Evolutionary conservation across 1,140 invertebrate species (phyloP).

Genomic region (Ostrea denselamellosa): DNA sequence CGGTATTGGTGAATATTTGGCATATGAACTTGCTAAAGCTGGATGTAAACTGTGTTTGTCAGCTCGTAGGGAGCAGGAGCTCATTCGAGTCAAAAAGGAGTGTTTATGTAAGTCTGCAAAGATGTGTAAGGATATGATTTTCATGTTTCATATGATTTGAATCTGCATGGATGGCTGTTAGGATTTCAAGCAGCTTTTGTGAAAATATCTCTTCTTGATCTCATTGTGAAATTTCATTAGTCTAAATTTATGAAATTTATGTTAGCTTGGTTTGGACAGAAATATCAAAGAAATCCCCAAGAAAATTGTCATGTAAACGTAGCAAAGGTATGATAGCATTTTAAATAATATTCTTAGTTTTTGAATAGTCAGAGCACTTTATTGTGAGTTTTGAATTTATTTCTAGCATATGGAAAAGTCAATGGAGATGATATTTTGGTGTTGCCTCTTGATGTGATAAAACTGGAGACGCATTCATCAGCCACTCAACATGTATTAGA

Average conservation of each 20-base stretch:
- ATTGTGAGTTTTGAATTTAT: background rate
- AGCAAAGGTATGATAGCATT: too few species aligned
- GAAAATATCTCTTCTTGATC: too few species aligned
- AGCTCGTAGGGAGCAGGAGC: constrained; percentile 85
- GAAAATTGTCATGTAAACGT: too few species aligned
- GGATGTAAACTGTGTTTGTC: constrained; percentile 88
- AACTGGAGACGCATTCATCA: constrained; percentile 83
- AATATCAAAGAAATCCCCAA: too few species aligned
- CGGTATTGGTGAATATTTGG: constrained; percentile 91
- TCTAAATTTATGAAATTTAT: too few species aligned
- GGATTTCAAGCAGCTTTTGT: too few species aligned
- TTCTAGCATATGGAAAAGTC: constrained; percentile 1
- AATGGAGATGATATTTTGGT: constrained; percentile 76
- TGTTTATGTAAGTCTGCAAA: constrained; percentile 82
- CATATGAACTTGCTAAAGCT: constrained; percentile 85
- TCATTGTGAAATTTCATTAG: too few species aligned
- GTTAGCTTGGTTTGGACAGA: too few species aligned
- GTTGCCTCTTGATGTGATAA: constrained; percentile 86
- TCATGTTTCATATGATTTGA: too few species aligned
- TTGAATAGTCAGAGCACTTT: too few species aligned
- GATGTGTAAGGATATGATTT: background rate
- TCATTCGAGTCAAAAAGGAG: constrained; percentile 87
- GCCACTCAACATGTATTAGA: constrained; percentile 84
- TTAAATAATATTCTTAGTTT: too few species aligned
- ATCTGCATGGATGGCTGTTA: too few species aligned